Base-by-base conservation (phyloP, 2,797 vertebrate genomes). In the Falco berigora region DNA sequence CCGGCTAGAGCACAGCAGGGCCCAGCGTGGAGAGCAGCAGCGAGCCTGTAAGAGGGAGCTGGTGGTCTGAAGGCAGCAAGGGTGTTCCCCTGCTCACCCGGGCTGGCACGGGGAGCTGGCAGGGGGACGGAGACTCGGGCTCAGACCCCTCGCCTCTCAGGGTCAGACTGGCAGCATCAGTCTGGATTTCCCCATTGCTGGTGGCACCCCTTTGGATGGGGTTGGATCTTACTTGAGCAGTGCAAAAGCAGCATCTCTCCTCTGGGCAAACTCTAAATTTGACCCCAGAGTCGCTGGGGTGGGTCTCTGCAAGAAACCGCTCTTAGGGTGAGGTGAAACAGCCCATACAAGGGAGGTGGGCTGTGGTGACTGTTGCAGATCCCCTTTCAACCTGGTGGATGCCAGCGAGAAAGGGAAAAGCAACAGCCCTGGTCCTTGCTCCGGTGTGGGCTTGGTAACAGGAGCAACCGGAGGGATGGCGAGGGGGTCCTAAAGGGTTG, bases 271-370 rank as follows among this genome's bases (percentile, higher is more conserved):
- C 34, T 24, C 52, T n/a, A 3, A 34, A 17, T 21, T 2, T 22
- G 64, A 28, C 32, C 64, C 10, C 0, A 1, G 24, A 6, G 75
- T 5, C 3, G 0, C 36, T 5, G 67, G 55, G n/a, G 3, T 32
- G 50, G 44, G 55, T 28, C 30, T 12, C 30, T 32, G 50, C 46
- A 6, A 7, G 8, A 90, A 17, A 1, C 30, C 1, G 4, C 44
- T 22, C 52, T 3, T 2, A 9, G 62, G 69, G 20, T 3, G 58
- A 23, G 80, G 4, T 2, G 11, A 21, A 62, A 18, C 28, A 18
- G 58, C 50, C 19, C 58, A 10, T 4, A 1, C 4, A 3, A 58
- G 34, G 0, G 0, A 40, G 18, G 6, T 16, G 50, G 36, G 85
- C 58, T 79, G 59, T 55, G 27, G 81, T 2, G 11, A 8, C 21